Evolutionary conservation across 1,140 invertebrate genomes (phyloP), one percentile per base, ranked within the genome.

Genomic region (Battus philenor): DNA sequence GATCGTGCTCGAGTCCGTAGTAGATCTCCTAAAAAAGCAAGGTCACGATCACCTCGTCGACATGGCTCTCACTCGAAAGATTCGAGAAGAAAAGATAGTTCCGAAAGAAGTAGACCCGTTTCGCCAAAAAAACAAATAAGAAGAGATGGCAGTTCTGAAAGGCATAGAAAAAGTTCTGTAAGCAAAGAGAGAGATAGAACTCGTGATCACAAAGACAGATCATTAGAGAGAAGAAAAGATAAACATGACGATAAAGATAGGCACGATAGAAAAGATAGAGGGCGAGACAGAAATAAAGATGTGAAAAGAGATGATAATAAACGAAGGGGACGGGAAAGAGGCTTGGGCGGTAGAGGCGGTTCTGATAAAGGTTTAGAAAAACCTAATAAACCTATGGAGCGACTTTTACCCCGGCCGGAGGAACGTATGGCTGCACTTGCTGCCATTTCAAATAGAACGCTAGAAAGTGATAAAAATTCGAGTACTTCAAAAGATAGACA

Each of bases 281-380:
- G 91, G 45, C 77, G 90, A 2, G 90, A 91, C 51, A 81, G 91
- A 46, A 72, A 88, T 50, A 86, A 86, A 60, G 84, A 86, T 44
- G 61, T 44, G 33, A 86, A 87, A 68, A 68, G 83, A 58, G 85
- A 87, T 47, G 77, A 85, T 50, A 66, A 57, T 49, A 87, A 74
- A 41, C 60, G 71, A 57, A 54, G 83, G 34, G 85, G 84, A 7
- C 58, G 80, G 16, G 79, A 81, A 3, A 61, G 82, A 20, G 82
- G 78, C 5, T 54, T 84, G 27, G 82, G 84, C 36, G 65, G 75
- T 29, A 66, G 82, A 38, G 68, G 70, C 46, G 72, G 63, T 32
- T 53, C 58, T 34, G 77, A 87, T 48, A 87, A 86, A 54, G 86
- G 86, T n/a, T 68, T 87, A 53, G 82, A 86, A 57, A 87, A 87